Conservation (phyloP, 2,888 invertebrate genomes). For the Galerucella pusilla region DNA sequence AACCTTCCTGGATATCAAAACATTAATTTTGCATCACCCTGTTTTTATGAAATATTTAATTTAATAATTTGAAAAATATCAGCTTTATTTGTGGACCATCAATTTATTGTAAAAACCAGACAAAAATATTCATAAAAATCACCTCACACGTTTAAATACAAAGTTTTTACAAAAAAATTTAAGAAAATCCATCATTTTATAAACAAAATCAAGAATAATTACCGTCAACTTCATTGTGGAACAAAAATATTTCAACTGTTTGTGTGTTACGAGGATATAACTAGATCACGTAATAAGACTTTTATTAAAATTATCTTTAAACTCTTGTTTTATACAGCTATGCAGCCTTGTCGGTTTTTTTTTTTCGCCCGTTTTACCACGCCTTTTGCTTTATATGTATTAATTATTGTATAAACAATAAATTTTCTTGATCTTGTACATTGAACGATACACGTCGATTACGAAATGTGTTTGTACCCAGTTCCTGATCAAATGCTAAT, state of each 20-base stretch:
- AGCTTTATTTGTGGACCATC: no score
- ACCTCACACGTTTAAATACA: no score
- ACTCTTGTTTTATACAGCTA: constrained; percentile 60
- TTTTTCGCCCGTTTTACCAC: constrained; percentile 51
- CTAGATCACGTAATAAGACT: constrained; percentile 30
- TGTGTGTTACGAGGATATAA: constrained; percentile 48
- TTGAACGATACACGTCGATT: constrained; percentile 36
- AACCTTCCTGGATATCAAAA: no score
- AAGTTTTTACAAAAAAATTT: neutral
- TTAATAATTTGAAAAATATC: no score
- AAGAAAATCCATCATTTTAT: constrained; percentile 5
- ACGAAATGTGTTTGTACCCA: constrained; percentile 38
- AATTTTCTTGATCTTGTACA: constrained; percentile 13
- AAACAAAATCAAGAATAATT: constrained; percentile 46
- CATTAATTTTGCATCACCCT: no score
- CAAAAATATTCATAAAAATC: no score
- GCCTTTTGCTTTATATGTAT: constrained; percentile 42
- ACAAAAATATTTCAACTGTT: constrained; percentile 48
- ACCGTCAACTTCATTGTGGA: constrained; percentile 53
- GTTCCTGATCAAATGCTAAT: neutral
- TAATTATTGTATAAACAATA: constrained; percentile 5
- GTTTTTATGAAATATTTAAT: no score
- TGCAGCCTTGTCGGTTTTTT: constrained; percentile 61
- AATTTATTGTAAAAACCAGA: no score
- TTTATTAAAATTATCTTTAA: constrained; percentile 53